A percentile compares a stretch with the other conserved stretches of the same genome.
Conservation (phyloP, 1,140 invertebrate species). For the Triops longicaudatus region DNA sequence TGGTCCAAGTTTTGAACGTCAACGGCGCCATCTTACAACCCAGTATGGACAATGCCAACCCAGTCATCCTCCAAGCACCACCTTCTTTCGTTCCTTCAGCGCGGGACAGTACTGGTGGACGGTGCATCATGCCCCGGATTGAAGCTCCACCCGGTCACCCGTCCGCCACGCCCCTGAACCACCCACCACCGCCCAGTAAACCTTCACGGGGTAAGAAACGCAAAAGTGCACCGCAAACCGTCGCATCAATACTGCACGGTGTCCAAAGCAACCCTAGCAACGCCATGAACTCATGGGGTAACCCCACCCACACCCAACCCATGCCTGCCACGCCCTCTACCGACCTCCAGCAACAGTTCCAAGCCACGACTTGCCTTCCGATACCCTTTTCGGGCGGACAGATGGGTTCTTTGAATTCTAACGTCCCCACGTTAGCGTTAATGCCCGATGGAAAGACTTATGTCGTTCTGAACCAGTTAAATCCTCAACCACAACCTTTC, state of each 20-base stretch:
- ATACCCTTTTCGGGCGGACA: conserved; percentile 17
- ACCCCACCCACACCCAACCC: conserved; percentile 19
- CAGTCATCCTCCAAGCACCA: neutral
- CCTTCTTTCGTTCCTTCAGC: neutral
- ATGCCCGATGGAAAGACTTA: conserved; percentile 44
- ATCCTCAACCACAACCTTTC: conserved; percentile 29
- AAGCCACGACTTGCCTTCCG: conserved; percentile 8
- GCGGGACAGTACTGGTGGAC: neutral
- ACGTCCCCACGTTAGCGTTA: conserved; percentile 56
- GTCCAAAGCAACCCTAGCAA: neutral
- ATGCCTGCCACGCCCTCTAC: conserved; percentile 37
- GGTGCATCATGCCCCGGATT: neutral
- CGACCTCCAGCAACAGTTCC: conserved; percentile 47
- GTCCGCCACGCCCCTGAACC: conserved; percentile 3
- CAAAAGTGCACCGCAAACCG: conserved; percentile 54
- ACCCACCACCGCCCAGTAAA: neutral
- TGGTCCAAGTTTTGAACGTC: neutral
- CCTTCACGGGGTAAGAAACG: conserved; percentile 25
- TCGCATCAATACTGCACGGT: conserved; percentile 59
- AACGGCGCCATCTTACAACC: neutral
- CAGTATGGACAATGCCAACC: neutral
- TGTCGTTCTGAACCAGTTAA: conserved; percentile 28
- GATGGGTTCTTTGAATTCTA: conserved; percentile 18
- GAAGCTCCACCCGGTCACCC: conserved; percentile 30
- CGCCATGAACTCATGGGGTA: neutral